Evolutionary conservation across 2,888 invertebrate species (phyloP), one percentile per base, ranked within the genome.

Genomic region (Oscheius sp.): DNA sequence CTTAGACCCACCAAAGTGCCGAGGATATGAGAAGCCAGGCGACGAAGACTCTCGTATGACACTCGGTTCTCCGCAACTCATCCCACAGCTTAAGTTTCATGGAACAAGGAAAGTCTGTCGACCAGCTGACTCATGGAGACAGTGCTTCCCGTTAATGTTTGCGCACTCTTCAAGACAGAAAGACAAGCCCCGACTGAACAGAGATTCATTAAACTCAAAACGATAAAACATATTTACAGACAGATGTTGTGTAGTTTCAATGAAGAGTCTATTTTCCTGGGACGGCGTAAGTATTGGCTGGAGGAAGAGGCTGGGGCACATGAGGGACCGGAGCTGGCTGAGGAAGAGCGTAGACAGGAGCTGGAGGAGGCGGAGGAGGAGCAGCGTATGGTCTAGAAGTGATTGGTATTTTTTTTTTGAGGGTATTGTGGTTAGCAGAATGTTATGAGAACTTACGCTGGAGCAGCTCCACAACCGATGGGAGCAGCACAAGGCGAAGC

Each of bases 21-120:
- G 55, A 1, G 21, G 68, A 68, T 21, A 68, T 35, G n/a, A 68
- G 53, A n/a, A 68, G 29, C 68, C 68, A 68, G n/a, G 55, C 68
- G 13, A 68, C 55, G 55, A 68, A 68, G 35, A 68, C 55, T 21
- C 68, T n/a, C 11, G 68, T 68, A 37, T 53, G 55, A 35, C 68
- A 68, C 35, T 68, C 48, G 5, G 63, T 63, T 11, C 50, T 42
- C 29, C 50, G 13, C 48, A 63, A 47, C 10, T 63, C 50, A 29
- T 63, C 29, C 47, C n/a, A 48, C n/a, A 63, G 37, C 60, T 60
- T 60, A 33, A 33, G 9, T 33, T 58, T 11, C 53, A 53, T 53
- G 11, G 53, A 53, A 11, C 7, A 58, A 32, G 33, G 7, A 11
- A n/a, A 37, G 37, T 35, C 13, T 35, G 35, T 35, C n/a, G 33